These are phyloP conservation scores for Hoplostethus atlanticus DNA, from an alignment of 2,797 vertebrate species.

Conservation along the genomic window DNA sequence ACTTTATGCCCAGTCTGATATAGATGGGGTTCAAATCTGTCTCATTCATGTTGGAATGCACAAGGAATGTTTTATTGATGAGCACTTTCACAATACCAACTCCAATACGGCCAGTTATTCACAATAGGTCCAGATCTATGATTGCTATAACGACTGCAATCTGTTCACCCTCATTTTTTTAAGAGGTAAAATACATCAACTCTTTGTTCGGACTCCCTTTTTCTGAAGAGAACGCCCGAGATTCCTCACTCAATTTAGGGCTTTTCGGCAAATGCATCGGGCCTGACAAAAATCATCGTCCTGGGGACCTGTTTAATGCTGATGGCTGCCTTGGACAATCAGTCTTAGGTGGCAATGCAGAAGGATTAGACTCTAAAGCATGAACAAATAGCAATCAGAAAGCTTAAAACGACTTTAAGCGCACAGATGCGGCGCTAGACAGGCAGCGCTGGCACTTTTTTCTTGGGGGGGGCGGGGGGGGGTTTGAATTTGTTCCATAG, in stretches of 20 bases:
- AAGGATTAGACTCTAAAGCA: conserved; percentile 50
- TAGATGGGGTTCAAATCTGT: background rate
- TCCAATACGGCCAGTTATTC: background rate
- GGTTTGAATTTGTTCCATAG: conserved; percentile 56
- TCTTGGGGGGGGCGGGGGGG: background rate
- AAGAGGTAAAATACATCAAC: background rate
- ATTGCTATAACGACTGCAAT: background rate
- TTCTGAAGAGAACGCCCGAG: background rate
- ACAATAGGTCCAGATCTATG: background rate
- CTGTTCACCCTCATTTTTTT: background rate
- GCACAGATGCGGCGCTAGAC: conserved; percentile 29
- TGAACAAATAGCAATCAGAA: conserved; percentile 54
- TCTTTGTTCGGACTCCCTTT: background rate
- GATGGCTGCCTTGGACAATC: conserved; percentile 21
- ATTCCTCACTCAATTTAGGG: conserved; percentile 17
- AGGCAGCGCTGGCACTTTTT: conserved; percentile 46
- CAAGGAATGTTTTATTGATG: background rate
- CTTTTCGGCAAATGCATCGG: conserved; percentile 21
- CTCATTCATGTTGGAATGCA: background rate
- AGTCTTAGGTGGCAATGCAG: conserved; percentile 19
- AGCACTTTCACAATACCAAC: background rate
- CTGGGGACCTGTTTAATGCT: conserved; percentile 39
- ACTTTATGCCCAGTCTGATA: background rate
- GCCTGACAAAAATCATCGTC: conserved; percentile 42
- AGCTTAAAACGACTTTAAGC: conserved; percentile 48